These are phyloP conservation scores for Bostrychus sinensis DNA, from an alignment of 2,113 vertebrate species.

Conservation along the genomic window DNA sequence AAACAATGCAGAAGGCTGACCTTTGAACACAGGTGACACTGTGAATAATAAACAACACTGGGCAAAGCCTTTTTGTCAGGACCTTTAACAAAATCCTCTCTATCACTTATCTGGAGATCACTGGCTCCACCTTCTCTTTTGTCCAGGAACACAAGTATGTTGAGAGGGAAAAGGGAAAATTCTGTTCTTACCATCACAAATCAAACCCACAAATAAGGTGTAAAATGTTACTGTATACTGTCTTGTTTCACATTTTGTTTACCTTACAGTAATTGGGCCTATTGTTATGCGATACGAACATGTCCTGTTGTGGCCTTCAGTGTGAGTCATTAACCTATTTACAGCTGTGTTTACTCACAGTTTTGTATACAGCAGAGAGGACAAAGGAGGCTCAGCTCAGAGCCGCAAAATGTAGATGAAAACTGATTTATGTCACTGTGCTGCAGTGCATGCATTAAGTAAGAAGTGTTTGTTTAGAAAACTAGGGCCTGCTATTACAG, in stretches of 20 bases:
- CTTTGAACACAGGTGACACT: constrained; percentile 11
- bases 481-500: not conserved
- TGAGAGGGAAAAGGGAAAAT: not conserved
- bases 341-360: not conserved
- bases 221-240: not conserved
- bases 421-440: constrained; percentile 5
- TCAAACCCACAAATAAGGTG: not conserved
- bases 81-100: not conserved
- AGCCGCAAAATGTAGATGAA: constrained; percentile 13
- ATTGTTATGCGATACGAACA: not conserved
- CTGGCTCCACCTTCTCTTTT: not conserved
- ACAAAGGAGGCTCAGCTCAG: constrained; percentile 19
- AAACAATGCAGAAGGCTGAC: constrained; percentile 22
- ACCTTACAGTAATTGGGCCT: not conserved
- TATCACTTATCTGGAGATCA: not conserved
- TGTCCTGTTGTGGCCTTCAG: constrained; percentile 14
- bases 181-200: not conserved
- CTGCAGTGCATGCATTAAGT: not conserved
- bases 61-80: constrained; percentile 17
- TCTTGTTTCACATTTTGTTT: not conserved
- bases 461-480: not conserved
- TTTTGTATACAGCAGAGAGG: constrained; percentile 8
- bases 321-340: constrained; percentile 30
- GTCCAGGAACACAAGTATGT: not conserved
- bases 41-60: constrained; percentile 7